Conservation (phyloP, 2,113 vertebrate genomes). For the Pogona vitticeps region DNA sequence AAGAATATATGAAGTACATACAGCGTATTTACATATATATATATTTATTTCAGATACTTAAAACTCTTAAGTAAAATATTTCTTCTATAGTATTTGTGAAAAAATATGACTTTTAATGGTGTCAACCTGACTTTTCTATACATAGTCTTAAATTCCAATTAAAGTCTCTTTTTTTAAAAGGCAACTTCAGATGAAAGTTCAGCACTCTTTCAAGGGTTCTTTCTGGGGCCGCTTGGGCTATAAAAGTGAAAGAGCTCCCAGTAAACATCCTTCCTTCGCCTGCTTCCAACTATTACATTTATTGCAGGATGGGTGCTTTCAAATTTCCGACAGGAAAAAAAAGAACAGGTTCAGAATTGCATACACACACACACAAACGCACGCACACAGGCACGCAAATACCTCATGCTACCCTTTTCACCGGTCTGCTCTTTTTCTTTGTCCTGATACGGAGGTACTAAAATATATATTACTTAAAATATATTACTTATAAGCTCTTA, state of each 20-base stretch:
- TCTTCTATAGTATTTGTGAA: constrained; percentile 83
- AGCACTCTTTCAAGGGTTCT: constrained; percentile 56
- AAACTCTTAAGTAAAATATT: constrained; percentile 84
- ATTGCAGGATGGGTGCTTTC: constrained; percentile 69
- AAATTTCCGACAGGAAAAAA: constrained; percentile 50
- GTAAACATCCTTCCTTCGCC: constrained; percentile 52
- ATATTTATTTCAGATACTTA: constrained; percentile 81
- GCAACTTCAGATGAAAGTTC: constrained; percentile 75
- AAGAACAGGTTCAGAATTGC: constrained; percentile 55
- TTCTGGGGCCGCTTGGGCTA: constrained; percentile 64
- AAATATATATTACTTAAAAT: constrained; percentile 88
- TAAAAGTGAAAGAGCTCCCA: constrained; percentile 49
- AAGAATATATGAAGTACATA: constrained; percentile 83
- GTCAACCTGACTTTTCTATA: constrained; percentile 76
- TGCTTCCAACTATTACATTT: constrained; percentile 68
- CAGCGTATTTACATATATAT: constrained; percentile 79
- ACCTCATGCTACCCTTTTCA: constrained; percentile 64
- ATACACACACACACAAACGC: constrained; percentile 44
- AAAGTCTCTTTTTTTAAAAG: constrained; percentile 78
- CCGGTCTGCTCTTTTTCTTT: constrained; percentile 53
- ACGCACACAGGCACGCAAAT: constrained; percentile 21
- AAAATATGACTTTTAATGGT: constrained; percentile 83
- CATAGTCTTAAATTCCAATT: constrained; percentile 79
- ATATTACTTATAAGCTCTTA: constrained; percentile 83
- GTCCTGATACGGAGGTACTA: constrained; percentile 69